Conservation (phyloP, 2,888 invertebrate genomes). For the Caenorhabditis sulstoni region DNA sequence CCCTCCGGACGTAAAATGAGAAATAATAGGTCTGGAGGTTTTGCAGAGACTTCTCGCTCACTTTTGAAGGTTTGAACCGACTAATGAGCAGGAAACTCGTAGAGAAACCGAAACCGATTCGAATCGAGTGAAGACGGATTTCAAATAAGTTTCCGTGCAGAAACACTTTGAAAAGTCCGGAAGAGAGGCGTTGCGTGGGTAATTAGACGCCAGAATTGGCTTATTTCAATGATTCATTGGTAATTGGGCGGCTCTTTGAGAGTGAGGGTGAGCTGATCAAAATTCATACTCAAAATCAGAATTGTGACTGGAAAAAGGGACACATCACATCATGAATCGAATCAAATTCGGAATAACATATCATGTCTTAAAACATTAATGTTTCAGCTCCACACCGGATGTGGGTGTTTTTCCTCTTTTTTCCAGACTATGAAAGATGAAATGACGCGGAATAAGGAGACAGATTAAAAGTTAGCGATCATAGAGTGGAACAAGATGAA, state of each 20-base stretch:
- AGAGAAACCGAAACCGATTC: not conserved
- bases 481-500: not conserved
- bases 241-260: constrained; percentile 17
- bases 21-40: constrained; percentile 4
- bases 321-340: constrained; percentile 35
- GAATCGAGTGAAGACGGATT: not conserved
- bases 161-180: constrained; percentile 35
- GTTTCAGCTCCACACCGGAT: constrained; percentile 26
- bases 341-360: not conserved
- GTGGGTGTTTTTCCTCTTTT: constrained; percentile 12
- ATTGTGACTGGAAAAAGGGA: not conserved
- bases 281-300: constrained; percentile 7
- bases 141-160: constrained; percentile 10
- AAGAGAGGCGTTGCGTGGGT: constrained; percentile 38
- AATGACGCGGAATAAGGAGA: constrained; percentile 23
- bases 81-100: no score
- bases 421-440: not conserved
- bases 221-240: constrained; percentile 6
- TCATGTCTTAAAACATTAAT: not conserved
- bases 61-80: constrained; percentile 39
- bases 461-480: constrained; percentile 9
- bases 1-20: constrained; percentile 21
- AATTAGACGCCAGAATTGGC: constrained; percentile 20
- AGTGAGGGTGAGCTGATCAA: constrained; percentile 1
- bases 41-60: no score